Evolutionary conservation across 2,888 invertebrate species (phyloP).

Genomic region (Nomada hirtipes): DNA sequence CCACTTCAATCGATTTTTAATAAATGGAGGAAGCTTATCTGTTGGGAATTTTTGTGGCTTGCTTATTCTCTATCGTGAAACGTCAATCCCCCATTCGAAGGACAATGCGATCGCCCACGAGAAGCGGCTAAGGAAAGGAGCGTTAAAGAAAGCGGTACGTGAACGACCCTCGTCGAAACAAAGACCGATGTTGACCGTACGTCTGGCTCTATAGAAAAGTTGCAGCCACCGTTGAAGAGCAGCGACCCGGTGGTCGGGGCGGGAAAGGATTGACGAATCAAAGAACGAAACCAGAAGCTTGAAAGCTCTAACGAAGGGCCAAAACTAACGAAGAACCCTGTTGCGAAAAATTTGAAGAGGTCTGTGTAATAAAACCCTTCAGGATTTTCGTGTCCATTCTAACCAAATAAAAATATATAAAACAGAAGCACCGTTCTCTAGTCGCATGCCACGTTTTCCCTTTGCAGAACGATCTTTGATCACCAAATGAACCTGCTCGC

Average conservation of each 20-base stretch:
- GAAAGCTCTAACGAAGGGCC: too few relatives aligned
- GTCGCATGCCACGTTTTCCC: too few relatives aligned
- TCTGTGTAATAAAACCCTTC: too few relatives aligned
- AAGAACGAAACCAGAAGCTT: not conserved
- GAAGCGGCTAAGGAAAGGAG: slow-evolving; percentile 42
- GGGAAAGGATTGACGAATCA: slow-evolving; percentile 51
- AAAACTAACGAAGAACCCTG: too few relatives aligned
- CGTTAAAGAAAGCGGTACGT: slow-evolving; percentile 50
- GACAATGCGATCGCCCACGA: slow-evolving; percentile 30
- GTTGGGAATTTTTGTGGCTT: slow-evolving; percentile 12
- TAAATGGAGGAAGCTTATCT: not conserved
- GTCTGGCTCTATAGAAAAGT: slow-evolving; percentile 78
- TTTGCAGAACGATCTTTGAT: too few relatives aligned
- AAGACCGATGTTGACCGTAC: slow-evolving; percentile 79
- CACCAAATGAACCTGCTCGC: too few relatives aligned
- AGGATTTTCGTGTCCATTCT: too few relatives aligned
- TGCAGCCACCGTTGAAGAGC: slow-evolving; percentile 61
- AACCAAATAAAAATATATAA: too few relatives aligned
- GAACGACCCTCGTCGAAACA: slow-evolving; percentile 76
- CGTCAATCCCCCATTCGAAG: slow-evolving; percentile 22
- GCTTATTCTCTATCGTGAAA: slow-evolving; percentile 22
- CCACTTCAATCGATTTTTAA: not conserved
- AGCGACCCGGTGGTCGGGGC: slow-evolving; percentile 11
- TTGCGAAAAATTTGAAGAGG: too few relatives aligned
- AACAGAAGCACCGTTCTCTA: too few relatives aligned